A percentile compares a stretch with the other conserved stretches of the same genome.
Evolutionary conservation across 2,888 invertebrate species (phyloP).

Genomic region (Uropetala carovei): DNA sequence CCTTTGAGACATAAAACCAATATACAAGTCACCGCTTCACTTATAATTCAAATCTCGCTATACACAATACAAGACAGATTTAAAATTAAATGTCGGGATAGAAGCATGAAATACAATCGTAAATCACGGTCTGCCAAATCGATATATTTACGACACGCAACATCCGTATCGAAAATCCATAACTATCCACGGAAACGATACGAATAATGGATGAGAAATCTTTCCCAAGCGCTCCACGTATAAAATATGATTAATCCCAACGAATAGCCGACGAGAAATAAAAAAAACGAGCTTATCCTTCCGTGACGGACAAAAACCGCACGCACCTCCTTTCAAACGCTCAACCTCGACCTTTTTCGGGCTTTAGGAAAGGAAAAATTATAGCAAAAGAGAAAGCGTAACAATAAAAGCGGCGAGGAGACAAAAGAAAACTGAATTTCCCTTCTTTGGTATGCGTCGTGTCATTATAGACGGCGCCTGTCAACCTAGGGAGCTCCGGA

Average conservation of each 20-base stretch:
- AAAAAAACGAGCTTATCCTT: slow-evolving; percentile 1
- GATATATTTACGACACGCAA: slow-evolving; percentile 21
- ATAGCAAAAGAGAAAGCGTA: neutral
- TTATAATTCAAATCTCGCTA: neutral
- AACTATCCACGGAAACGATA: neutral
- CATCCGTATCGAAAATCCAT: slow-evolving; percentile 20
- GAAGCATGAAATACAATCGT: neutral
- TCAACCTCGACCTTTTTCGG: too few species aligned
- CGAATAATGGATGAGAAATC: neutral
- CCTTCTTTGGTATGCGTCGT: slow-evolving; percentile 39
- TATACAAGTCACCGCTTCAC: neutral
- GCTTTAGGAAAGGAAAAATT: neutral
- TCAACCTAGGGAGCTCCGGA: slow-evolving; percentile 29
- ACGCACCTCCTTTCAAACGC: slow-evolving; percentile 5
- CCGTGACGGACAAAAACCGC: neutral
- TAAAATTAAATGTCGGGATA: neutral
- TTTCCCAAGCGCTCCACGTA: neutral
- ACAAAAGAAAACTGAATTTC: slow-evolving; percentile 43
- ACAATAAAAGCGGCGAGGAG: slow-evolving; percentile 28
- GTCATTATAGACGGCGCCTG: slow-evolving; percentile 51
- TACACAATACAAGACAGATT: neutral
- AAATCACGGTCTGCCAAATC: neutral
- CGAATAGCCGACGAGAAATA: neutral
- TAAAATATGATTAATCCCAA: neutral
- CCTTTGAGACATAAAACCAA: neutral